phyloP scores from a whole-genome alignment of 2,113 vertebrate species.

The Lucifuga dentata region DNA sequence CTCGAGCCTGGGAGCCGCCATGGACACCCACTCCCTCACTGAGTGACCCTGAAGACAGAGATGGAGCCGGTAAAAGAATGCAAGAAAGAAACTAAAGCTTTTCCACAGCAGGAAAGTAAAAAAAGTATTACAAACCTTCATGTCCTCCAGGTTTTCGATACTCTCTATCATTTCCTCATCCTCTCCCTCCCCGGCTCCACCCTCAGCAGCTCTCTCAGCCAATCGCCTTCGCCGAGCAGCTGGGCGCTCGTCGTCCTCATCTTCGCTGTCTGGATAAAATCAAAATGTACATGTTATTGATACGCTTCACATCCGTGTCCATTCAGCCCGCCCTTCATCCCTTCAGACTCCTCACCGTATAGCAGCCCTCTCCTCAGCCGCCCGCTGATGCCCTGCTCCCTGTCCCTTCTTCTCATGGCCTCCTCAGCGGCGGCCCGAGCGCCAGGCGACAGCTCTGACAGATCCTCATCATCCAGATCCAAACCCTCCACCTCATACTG shows the following conservation, averaged over 20 bases:
- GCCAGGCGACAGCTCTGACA: conserved; percentile 93
- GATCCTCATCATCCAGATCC: conserved; percentile 92
- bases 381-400: conserved; percentile 86
- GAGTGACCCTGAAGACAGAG: conserved; percentile 85
- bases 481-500: conserved; percentile 91
- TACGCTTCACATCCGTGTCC: background rate
- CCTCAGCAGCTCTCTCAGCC: conserved; percentile 91
- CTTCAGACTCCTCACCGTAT: conserved; percentile 69
- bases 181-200: conserved; percentile 84
- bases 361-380: conserved; percentile 91
- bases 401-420: conserved; percentile 90
- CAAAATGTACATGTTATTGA: background rate
- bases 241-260: conserved; percentile 93
- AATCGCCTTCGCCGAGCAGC: conserved; percentile 86
- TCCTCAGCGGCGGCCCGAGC: conserved; percentile 91
- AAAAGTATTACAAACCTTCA: conserved; percentile 83
- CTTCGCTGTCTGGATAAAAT: conserved; percentile 88
- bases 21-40: conserved; percentile 97
- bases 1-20: conserved; percentile 94
- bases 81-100: too few species aligned
- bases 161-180: conserved; percentile 98
- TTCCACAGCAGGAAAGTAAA: too few species aligned
- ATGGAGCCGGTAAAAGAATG: background rate
- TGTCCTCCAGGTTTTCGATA: conserved; percentile 98
- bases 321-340: too few species aligned